Evolutionary conservation across 2,797 vertebrate species (phyloP).

Genomic region (Bucorvus abyssinicus): DNA sequence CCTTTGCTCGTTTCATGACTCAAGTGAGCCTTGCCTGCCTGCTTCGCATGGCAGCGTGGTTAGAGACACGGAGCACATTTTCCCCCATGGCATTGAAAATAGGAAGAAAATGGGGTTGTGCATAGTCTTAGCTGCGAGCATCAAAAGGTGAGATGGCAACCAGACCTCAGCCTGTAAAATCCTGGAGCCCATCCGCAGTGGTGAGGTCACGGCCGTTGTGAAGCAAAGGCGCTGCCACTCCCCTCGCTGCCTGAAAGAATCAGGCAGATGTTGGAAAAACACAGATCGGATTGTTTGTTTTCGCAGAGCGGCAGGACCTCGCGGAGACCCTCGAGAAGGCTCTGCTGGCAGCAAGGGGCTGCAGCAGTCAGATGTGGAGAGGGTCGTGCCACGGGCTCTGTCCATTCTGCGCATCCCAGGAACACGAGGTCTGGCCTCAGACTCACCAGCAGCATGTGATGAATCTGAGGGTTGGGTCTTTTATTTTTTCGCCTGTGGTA

Average conservation of each 20-base stretch:
- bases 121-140: background rate
- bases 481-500: background rate
- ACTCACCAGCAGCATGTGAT: background rate
- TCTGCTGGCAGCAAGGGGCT: background rate
- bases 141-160: background rate
- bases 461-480: background rate
- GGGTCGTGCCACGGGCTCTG: accelerated
- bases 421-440: background rate
- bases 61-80: background rate
- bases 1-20: background rate
- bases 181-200: background rate
- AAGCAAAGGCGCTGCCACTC: background rate
- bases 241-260: background rate
- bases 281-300: background rate
- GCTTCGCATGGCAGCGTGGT: background rate
- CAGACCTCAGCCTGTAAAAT: background rate
- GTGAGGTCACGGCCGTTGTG: background rate
- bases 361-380: background rate
- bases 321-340: background rate
- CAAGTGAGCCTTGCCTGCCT: background rate
- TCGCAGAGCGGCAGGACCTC: background rate
- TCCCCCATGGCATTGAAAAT: background rate
- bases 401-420: accelerated
- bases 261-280: background rate
- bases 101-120: background rate